Evolutionary conservation across 2,888 invertebrate genomes (phyloP).

Genomic region (Blera fallax): DNA sequence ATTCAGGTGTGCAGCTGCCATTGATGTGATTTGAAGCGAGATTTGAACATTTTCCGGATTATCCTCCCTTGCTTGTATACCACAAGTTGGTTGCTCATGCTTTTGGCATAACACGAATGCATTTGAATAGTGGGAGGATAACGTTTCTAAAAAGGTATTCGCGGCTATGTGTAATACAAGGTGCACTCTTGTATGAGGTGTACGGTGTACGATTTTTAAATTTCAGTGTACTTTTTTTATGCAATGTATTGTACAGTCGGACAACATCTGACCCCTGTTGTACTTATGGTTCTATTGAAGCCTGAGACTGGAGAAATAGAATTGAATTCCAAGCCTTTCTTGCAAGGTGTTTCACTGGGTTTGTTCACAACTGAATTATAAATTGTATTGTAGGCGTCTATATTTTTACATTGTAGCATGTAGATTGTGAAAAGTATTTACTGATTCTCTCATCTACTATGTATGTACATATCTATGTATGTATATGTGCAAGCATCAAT

Average conservation of each 20-base stretch:
- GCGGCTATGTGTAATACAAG: too few species aligned
- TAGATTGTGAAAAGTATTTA: background rate
- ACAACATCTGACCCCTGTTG: too few species aligned
- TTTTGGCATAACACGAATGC: background rate
- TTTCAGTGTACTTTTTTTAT: too few species aligned
- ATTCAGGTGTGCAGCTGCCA: background rate
- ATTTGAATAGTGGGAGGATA: background rate
- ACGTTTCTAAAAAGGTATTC: too few species aligned
- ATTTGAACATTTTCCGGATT: background rate
- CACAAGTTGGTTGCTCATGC: background rate
- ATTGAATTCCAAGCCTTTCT: too few species aligned
- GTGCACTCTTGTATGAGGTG: background rate
- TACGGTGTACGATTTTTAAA: too few species aligned
- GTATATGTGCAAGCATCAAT: background rate
- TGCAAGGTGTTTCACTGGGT: too few species aligned
- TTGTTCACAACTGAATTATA: background rate
- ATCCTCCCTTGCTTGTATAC: background rate
- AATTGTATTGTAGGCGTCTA: background rate
- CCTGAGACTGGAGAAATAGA: too few species aligned
- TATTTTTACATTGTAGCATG: background rate
- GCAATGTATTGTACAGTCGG: too few species aligned
- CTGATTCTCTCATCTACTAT: background rate
- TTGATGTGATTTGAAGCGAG: background rate
- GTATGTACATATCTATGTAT: background rate
- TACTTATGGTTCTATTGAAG: too few species aligned